These are phyloP conservation scores for Nasonia oneida DNA, from an alignment of 2,888 invertebrate genomes.

Conservation along the genomic window DNA sequence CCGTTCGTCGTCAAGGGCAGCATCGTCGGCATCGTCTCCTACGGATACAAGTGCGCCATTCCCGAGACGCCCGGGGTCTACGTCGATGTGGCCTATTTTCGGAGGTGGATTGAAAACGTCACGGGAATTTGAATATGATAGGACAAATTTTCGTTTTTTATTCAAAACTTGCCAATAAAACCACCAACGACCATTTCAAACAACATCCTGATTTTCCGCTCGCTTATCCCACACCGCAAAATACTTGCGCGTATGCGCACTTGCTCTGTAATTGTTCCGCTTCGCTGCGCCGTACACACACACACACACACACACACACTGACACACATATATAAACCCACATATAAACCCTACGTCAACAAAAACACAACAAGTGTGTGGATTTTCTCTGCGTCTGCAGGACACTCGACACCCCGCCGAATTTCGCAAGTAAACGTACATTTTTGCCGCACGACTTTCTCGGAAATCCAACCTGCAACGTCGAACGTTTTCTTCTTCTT, in stretches of 20 bases:
- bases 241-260: neutral
- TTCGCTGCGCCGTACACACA: neutral
- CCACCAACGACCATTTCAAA: no score
- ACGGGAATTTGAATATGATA: neutral
- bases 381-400: no score
- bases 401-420: neutral
- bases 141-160: neutral
- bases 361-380: slow-evolving; percentile 45
- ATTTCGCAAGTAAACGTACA: neutral
- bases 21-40: slow-evolving; percentile 61
- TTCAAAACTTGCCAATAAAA: neutral
- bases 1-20: slow-evolving; percentile 57
- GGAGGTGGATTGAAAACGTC: slow-evolving; percentile 53
- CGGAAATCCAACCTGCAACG: neutral
- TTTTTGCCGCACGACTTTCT: neutral
- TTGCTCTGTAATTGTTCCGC: no score
- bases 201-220: no score
- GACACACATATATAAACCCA: no score
- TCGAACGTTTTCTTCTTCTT: neutral
- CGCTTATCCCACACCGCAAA: neutral
- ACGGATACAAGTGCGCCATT: slow-evolving; percentile 59
- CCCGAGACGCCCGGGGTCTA: slow-evolving; percentile 58
- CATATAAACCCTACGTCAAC: neutral
- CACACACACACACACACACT: neutral
- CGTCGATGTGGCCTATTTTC: slow-evolving; percentile 52